Conservation (phyloP, 2,797 vertebrate species). For the Moxostoma hubbsi region DNA sequence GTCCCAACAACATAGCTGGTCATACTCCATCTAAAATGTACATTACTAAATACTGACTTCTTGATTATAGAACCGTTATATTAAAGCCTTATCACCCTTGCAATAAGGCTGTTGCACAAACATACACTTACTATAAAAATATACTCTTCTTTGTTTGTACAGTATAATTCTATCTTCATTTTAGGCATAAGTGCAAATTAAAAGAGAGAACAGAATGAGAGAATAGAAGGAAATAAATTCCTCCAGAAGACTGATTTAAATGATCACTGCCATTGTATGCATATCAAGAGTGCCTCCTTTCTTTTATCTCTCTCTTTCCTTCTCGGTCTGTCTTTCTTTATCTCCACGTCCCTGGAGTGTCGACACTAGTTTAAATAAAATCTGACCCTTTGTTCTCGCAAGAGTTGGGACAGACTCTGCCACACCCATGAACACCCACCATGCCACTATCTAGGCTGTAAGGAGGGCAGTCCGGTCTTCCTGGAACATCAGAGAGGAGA, state of each 20-base stretch:
- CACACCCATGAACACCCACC: slow-evolving; percentile 63
- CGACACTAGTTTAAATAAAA: slow-evolving; percentile 54
- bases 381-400: slow-evolving; percentile 55
- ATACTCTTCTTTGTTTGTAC: too few species aligned
- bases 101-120: too few species aligned
- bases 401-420: slow-evolving; percentile 27
- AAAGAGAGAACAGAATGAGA: neutral
- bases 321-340: slow-evolving; percentile 18
- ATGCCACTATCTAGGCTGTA: slow-evolving; percentile 17
- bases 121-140: too few species aligned
- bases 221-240: neutral
- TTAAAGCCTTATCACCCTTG: too few species aligned
- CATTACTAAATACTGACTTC: too few species aligned
- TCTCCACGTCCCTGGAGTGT: slow-evolving; percentile 12
- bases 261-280: slow-evolving; percentile 12
- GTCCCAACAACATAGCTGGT: too few species aligned
- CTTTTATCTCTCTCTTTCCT: neutral
- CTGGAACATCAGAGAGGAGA: slow-evolving; percentile 33
- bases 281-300: slow-evolving; percentile 25
- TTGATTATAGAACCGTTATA: too few species aligned
- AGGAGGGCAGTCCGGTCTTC: slow-evolving; percentile 36
- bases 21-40: too few species aligned
- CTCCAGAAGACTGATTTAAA: slow-evolving; percentile 13
- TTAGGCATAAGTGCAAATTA: neutral
- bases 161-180: neutral